These are phyloP conservation scores for Notothenia coriiceps DNA, from an alignment of 2,113 vertebrate species.

Conservation along the genomic window DNA sequence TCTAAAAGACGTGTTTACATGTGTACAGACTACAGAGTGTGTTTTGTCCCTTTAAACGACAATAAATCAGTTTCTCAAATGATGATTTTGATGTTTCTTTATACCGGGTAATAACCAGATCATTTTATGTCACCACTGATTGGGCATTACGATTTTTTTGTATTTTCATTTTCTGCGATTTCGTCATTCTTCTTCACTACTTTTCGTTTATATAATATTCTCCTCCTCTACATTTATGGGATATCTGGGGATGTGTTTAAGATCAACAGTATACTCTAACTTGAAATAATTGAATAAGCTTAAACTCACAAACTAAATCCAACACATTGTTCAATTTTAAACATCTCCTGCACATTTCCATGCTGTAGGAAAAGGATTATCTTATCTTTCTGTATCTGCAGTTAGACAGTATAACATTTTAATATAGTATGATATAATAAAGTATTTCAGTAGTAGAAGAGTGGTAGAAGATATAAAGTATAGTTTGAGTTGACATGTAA, in stretches of 20 bases:
- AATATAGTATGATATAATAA: no score
- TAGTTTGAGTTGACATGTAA: no score
- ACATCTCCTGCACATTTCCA: no score
- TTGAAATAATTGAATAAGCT: neutral
- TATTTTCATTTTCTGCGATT: neutral
- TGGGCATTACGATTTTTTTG: neutral
- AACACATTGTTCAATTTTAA: no score
- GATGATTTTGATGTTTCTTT: neutral
- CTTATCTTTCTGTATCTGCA: no score
- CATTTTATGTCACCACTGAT: neutral
- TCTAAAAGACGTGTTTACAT: no score
- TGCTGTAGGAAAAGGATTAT: no score
- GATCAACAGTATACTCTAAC: neutral
- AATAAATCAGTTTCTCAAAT: neutral
- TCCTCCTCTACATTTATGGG: neutral
- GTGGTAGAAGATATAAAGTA: no score
- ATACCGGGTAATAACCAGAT: neutral
- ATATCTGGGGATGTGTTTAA: neutral
- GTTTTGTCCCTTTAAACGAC: neutral
- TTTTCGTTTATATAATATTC: neutral
- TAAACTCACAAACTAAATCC: neutral
- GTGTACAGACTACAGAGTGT: no score
- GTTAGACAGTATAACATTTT: no score
- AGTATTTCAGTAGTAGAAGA: no score
- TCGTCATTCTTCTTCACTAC: neutral